Percentiles rank a stretch among this genome's conserved stretches.
Conservation (phyloP, 1,140 invertebrate genomes). For the Copidosoma floridanum region DNA sequence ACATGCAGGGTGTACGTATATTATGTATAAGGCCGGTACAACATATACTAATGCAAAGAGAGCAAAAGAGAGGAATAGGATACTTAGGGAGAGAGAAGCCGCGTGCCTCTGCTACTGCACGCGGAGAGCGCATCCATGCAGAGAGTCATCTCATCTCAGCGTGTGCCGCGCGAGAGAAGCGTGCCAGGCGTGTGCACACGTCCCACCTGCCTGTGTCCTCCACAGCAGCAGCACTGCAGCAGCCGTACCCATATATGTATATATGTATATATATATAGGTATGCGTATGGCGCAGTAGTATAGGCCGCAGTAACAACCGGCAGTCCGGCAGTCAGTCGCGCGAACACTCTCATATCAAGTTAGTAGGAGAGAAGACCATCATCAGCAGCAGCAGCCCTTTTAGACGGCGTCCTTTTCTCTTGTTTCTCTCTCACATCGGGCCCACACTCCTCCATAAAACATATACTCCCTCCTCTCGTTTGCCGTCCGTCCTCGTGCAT, state of each 20-base stretch:
- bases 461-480: too few relatives aligned
- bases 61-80: background rate
- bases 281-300: too few relatives aligned
- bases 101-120: background rate
- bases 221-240: constrained; percentile 7
- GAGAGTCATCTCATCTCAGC: constrained; percentile 4
- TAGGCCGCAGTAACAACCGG: too few relatives aligned
- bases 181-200: constrained; percentile 14
- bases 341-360: too few relatives aligned
- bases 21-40: too few relatives aligned
- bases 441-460: too few relatives aligned
- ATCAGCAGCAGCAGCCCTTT: background rate
- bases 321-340: too few relatives aligned
- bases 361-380: too few relatives aligned
- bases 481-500: background rate
- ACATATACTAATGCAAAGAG: background rate
- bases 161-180: too few relatives aligned
- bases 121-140: background rate
- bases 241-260: constrained; percentile 22
- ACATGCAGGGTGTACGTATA: too few relatives aligned
- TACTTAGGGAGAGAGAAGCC: background rate
- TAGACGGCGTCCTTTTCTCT: too few relatives aligned
- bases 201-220: constrained; percentile 8
- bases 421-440: too few relatives aligned
- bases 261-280: constrained; percentile 4